Evolutionary conservation across 2,797 vertebrate species (phyloP).

Genomic region (Valencia hispanica): DNA sequence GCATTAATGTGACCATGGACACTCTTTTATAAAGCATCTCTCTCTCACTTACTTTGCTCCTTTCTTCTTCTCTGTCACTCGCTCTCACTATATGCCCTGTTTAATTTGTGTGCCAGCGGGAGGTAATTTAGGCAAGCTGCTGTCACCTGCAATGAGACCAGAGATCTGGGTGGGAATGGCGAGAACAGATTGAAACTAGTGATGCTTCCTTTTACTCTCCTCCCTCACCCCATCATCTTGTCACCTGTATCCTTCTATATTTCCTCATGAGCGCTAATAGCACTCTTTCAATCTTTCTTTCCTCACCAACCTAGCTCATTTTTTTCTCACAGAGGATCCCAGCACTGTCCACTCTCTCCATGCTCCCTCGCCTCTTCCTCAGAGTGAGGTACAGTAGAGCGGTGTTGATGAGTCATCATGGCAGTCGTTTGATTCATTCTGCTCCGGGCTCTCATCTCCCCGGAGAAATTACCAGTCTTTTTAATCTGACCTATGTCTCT

Average conservation of each 20-base stretch:
- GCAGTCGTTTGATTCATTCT: constrained; percentile 76
- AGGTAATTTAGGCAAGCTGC: constrained; percentile 84
- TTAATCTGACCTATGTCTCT: constrained; percentile 86
- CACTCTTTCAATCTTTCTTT: constrained; percentile 40
- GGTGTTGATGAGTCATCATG: constrained; percentile 73
- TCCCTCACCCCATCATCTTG: constrained; percentile 39
- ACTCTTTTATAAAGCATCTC: constrained; percentile 64
- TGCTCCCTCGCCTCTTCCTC: constrained; percentile 43
- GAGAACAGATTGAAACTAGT: constrained; percentile 69
- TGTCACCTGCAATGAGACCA: constrained; percentile 77
- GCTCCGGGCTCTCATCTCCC: constrained; percentile 77
- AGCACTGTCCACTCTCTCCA: constrained; percentile 33
- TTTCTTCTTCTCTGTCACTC: constrained; percentile 51
- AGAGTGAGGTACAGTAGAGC: constrained; percentile 37
- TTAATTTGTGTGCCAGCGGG: constrained; percentile 84
- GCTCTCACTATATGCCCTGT: constrained; percentile 64
- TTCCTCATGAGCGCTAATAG: constrained; percentile 61
- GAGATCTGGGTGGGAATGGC: constrained; percentile 58
- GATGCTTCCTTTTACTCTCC: constrained; percentile 56
- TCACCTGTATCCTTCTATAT: constrained; percentile 55
- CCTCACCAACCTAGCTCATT: constrained; percentile 22
- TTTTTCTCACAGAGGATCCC: constrained; percentile 4
- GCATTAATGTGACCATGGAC: constrained; percentile 80
- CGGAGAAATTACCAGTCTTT: constrained; percentile 87
- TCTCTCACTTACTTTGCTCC: constrained; percentile 28